Percentiles rank a stretch among this genome's conserved stretches.
These are phyloP conservation scores for Dendrocincla fuliginosa DNA, from an alignment of 2,797 vertebrate species.

Conservation along the genomic window DNA sequence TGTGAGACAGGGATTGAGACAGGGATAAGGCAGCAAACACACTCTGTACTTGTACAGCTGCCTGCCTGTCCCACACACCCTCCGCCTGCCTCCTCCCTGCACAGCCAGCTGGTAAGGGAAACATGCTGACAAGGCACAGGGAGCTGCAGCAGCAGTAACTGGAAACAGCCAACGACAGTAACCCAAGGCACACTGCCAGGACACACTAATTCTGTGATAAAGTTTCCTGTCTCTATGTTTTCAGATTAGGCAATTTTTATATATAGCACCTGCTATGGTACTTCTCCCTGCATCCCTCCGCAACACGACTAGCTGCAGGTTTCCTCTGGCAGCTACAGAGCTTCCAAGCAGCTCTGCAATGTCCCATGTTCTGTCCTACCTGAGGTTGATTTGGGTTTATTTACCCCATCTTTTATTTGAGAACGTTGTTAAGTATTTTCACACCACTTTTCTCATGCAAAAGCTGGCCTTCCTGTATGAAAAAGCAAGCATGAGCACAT, in stretches of 20 bases:
- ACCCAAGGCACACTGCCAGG: neutral
- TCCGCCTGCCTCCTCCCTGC: neutral
- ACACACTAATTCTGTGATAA: neutral
- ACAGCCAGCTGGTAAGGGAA: neutral
- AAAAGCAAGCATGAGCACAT: accelerated
- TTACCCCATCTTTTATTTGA: neutral
- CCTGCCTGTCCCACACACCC: neutral
- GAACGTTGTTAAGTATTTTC: neutral
- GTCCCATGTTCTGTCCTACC: neutral
- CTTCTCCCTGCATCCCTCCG: neutral
- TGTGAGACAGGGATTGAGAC: neutral
- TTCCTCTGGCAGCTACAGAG: neutral
- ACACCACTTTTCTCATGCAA: neutral
- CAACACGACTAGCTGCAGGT: neutral
- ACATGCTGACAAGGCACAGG: neutral
- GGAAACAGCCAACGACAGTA: neutral
- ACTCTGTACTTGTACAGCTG: accelerated
- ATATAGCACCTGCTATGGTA: neutral
- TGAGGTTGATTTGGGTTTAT: neutral
- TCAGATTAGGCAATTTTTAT: neutral
- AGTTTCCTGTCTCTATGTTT: neutral
- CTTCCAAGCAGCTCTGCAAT: neutral
- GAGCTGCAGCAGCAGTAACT: neutral
- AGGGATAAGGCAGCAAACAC: neutral
- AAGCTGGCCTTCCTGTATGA: neutral